These are phyloP conservation scores for Paratilapia polleni DNA, from an alignment of 2,113 vertebrate species.

Conservation along the genomic window DNA sequence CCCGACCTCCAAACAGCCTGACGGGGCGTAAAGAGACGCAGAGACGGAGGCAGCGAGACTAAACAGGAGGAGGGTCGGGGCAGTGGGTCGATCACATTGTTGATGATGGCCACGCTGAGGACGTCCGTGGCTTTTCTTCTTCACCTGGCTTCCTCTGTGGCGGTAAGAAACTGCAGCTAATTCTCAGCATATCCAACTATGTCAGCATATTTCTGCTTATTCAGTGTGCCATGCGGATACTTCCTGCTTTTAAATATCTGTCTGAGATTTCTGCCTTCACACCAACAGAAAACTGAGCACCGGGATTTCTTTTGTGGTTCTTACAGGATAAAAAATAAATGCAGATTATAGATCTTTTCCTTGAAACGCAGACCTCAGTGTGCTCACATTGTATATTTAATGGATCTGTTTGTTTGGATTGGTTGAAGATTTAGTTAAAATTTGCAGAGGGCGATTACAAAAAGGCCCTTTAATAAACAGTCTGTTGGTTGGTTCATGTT, in stretches of 20 bases:
- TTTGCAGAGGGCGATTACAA: not conserved
- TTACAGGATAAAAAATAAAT: not conserved
- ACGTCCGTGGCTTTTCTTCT: conserved; percentile 39
- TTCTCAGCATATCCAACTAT: accelerated
- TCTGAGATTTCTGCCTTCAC: not conserved
- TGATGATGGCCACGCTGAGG: conserved; percentile 27
- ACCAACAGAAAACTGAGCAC: not conserved
- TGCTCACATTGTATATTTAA: too few relatives aligned
- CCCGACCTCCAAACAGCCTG: not conserved
- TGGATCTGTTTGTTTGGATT: not conserved
- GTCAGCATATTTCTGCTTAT: not conserved
- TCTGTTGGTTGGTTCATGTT: too few relatives aligned
- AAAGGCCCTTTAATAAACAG: not conserved
- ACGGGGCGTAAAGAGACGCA: not conserved
- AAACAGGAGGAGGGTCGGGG: not conserved
- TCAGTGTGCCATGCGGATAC: accelerated
- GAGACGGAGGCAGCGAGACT: not conserved
- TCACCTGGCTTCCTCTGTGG: conserved; percentile 48
- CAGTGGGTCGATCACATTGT: not conserved
- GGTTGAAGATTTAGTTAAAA: not conserved
- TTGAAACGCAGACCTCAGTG: too few relatives aligned
- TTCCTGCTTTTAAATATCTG: not conserved
- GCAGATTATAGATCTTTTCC: not conserved
- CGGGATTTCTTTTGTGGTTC: too few relatives aligned
- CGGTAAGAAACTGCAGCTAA: conserved; percentile 35